These are phyloP conservation scores for Nothoprocta pentlandii DNA, from an alignment of 2,113 vertebrate genomes.

Conservation along the genomic window DNA sequence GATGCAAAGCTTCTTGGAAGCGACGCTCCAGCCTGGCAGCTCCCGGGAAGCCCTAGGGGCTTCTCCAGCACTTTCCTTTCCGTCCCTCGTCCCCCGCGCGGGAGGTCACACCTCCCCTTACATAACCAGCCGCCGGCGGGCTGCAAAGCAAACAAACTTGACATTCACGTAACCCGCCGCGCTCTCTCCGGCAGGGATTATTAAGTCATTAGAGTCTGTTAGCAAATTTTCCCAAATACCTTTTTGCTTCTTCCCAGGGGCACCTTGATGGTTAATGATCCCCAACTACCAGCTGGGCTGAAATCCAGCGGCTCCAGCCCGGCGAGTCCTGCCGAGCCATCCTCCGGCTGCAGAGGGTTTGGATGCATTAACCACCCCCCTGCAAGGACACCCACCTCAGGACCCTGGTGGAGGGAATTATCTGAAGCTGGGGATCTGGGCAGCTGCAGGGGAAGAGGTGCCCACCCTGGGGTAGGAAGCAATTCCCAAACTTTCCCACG, in stretches of 20 bases:
- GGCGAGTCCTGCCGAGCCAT: background rate
- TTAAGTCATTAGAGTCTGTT: slow-evolving; percentile 68
- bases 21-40: too few species aligned
- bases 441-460: background rate
- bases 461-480: background rate
- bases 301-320: background rate
- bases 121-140: slow-evolving; percentile 52
- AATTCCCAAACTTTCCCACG: background rate
- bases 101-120: slow-evolving; percentile 37
- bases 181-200: slow-evolving; percentile 52
- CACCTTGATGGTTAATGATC: slow-evolving; percentile 69
- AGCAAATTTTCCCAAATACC: slow-evolving; percentile 68
- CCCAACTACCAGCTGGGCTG: slow-evolving; percentile 16
- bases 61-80: background rate
- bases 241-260: slow-evolving; percentile 63
- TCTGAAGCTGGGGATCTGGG: rapidly evolving
- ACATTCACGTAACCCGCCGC: slow-evolving; percentile 58
- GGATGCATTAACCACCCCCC: background rate
- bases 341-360: background rate
- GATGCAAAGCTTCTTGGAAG: too few species aligned
- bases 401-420: background rate
- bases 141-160: slow-evolving; percentile 56
- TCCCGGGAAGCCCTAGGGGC: too few species aligned
- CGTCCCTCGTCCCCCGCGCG: background rate
- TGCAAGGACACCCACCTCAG: rapidly evolving